Conservation (phyloP, 2,888 invertebrate species). For the Erebia aethiops region DNA sequence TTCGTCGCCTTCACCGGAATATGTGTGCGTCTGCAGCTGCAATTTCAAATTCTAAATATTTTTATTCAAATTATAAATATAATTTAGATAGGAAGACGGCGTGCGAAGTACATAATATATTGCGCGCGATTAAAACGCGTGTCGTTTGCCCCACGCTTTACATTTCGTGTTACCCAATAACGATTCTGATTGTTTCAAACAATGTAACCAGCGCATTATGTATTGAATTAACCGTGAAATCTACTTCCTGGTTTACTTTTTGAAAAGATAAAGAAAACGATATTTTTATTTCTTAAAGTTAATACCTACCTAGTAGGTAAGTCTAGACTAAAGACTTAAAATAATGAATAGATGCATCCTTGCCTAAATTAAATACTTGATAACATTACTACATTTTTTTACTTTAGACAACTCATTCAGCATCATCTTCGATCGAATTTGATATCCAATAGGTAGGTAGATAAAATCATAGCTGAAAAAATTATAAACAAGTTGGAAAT, state of each 20-base stretch:
- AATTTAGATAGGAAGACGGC: no score
- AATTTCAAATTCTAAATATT: no score
- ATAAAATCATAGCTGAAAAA: neutral
- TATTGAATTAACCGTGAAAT: slow-evolving; percentile 3
- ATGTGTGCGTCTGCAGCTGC: no score
- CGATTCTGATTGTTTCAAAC: slow-evolving; percentile 21
- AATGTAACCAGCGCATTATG: slow-evolving; percentile 19
- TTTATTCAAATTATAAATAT: no score
- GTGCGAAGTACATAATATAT: no score
- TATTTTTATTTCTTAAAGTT: neutral
- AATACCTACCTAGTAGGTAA: no score
- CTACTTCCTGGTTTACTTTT: slow-evolving; percentile 5
- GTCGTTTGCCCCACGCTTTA: slow-evolving; percentile 9
- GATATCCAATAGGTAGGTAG: neutral
- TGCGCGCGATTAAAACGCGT: no score
- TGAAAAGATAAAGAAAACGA: neutral
- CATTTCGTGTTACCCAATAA: slow-evolving; percentile 28
- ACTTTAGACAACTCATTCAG: neutral
- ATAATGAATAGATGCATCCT: no score
- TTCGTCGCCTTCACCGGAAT: no score
- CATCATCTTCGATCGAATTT: neutral
- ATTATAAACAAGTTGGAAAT: neutral
- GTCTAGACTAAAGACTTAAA: neutral
- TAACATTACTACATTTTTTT: no score
- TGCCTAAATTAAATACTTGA: no score